A percentile compares a stretch with the other conserved stretches of the same genome.
Evolutionary conservation across 2,797 vertebrate species (phyloP).

Genomic region (Coilia nasus): DNA sequence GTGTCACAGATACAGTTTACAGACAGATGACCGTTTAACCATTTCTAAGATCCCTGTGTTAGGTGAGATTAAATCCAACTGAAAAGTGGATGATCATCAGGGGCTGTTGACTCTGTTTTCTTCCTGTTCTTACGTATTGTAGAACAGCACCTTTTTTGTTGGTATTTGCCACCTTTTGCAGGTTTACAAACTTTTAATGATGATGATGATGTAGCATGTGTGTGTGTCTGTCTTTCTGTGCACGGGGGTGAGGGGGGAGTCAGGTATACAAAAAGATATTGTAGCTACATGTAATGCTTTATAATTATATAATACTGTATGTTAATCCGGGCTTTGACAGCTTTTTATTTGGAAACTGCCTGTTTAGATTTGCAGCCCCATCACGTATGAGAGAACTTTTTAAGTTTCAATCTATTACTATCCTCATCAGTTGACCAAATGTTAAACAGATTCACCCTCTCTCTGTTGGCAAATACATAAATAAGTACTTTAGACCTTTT

Average conservation of each 20-base stretch:
- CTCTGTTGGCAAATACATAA: not conserved
- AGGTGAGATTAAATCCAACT: slow-evolving; percentile 1
- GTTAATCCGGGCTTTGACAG: slow-evolving; percentile 55
- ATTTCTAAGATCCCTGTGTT: slow-evolving; percentile 42
- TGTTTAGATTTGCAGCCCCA: slow-evolving; percentile 48
- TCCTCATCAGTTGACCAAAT: slow-evolving; percentile 34
- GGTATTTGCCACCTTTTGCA: not conserved
- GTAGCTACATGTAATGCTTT: slow-evolving; percentile 59
- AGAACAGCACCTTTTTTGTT: not conserved
- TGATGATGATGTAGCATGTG: too few relatives aligned
- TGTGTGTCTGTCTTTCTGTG: too few relatives aligned
- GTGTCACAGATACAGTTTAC: slow-evolving; percentile 63
- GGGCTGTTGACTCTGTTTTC: not conserved
- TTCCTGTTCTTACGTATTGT: not conserved
- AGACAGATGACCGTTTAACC: slow-evolving; percentile 63
- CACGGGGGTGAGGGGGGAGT: too few relatives aligned
- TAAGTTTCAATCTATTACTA: slow-evolving; percentile 38
- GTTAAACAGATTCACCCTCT: not conserved
- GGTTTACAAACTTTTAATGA: not conserved
- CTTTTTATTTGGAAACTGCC: slow-evolving; percentile 54
- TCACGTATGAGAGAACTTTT: slow-evolving; percentile 48
- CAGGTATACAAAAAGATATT: slow-evolving; percentile 56
- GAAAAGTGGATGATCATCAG: not conserved
- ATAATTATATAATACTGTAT: slow-evolving; percentile 58
- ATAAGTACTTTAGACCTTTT: not conserved